Percentiles rank a stretch among this genome's conserved stretches.
Conservation (phyloP, 53 echinoderm and acorn worm genomes). For the Echinarachnius parma region DNA sequence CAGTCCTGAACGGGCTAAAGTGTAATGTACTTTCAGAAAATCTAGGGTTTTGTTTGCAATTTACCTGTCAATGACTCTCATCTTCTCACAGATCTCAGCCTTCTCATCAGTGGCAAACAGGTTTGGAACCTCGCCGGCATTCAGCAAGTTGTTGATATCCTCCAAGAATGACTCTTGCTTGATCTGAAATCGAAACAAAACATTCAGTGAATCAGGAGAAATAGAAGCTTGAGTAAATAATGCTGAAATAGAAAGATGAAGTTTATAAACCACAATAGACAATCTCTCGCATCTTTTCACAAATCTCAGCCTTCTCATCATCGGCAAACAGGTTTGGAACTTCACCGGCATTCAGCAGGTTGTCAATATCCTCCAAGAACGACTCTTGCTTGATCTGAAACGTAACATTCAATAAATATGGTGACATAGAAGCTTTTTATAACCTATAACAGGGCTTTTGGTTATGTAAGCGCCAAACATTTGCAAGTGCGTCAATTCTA, state of each 20-base stretch:
- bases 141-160: constrained; percentile 95
- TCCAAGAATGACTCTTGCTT: constrained; percentile 97
- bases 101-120: constrained; percentile 93
- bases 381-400: constrained; percentile 93
- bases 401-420: too few species aligned
- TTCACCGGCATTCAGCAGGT: constrained; percentile 97
- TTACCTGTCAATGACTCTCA: constrained; percentile 87
- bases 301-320: constrained; percentile 92
- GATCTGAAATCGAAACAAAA: too few species aligned
- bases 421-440: too few species aligned
- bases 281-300: constrained; percentile 78
- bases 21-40: too few species aligned
- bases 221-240: neutral
- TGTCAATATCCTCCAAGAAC: constrained; percentile 95
- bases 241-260: neutral
- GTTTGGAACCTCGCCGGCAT: constrained; percentile 99
- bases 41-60: neutral
- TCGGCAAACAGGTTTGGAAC: constrained; percentile 92
- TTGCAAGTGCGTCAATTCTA: too few species aligned
- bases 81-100: constrained; percentile 92
- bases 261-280: constrained; percentile 2
- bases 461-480: too few species aligned
- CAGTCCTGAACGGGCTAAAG: too few species aligned
- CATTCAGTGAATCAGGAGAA: too few species aligned
- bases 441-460: too few species aligned